A percentile compares a stretch with the other conserved stretches of the same genome.
Conservation (phyloP, 2,888 invertebrate genomes). For the Julus scandinavius region DNA sequence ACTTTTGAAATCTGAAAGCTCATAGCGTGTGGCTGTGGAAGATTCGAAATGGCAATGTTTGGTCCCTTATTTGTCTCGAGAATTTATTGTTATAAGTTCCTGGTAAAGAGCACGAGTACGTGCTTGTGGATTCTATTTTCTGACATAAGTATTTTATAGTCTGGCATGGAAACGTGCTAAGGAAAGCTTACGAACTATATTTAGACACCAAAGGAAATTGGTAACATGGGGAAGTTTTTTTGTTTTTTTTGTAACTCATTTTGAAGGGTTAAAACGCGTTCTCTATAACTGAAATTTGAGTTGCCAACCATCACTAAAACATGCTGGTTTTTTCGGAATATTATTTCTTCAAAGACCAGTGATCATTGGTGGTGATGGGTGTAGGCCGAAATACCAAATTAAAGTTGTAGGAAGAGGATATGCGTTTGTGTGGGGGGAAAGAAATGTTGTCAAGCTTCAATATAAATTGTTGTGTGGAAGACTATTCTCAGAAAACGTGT, state of each 20-base stretch:
- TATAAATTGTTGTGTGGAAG: neutral
- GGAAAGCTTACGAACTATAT: neutral
- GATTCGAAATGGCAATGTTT: too few relatives aligned
- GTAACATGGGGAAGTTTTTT: too few relatives aligned
- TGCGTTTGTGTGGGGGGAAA: neutral
- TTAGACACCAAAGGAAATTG: neutral
- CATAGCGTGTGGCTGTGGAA: too few relatives aligned
- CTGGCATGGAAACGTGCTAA: neutral
- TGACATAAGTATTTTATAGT: neutral
- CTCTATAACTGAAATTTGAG: neutral
- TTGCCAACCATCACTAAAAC: neutral
- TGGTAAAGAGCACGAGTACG: neutral
- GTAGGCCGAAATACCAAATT: neutral
- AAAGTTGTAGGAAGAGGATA: neutral
- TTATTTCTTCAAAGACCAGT: neutral
- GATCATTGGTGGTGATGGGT: neutral
- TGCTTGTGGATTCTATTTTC: neutral
- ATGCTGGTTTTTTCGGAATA: neutral
- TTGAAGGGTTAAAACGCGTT: too few relatives aligned
- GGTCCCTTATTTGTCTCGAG: too few relatives aligned
- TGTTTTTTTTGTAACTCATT: too few relatives aligned
- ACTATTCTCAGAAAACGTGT: neutral
- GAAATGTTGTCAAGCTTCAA: too few relatives aligned
- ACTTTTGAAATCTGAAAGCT: neutral
- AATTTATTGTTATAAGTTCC: neutral